phyloP scores from a whole-genome alignment of 2,888 invertebrate species.

The Lapara coniferarum region DNA sequence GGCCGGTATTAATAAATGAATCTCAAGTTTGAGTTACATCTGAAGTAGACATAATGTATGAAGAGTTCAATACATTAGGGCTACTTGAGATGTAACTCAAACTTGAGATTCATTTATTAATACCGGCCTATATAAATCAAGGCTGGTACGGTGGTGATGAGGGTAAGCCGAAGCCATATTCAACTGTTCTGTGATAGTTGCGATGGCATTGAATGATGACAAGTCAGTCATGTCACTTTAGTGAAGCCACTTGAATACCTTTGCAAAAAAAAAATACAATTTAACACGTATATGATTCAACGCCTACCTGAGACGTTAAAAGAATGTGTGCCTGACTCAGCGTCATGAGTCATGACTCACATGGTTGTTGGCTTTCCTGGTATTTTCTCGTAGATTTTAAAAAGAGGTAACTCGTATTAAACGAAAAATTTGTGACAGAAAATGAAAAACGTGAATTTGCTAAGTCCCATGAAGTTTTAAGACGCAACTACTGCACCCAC shows the following conservation, averaged over 20 bases:
- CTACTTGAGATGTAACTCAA: no score
- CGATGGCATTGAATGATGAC: not conserved
- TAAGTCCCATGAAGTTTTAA: not conserved
- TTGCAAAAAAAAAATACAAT: slow-evolving; percentile 14
- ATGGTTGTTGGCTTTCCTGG: slow-evolving; percentile 31
- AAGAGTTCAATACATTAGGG: no score
- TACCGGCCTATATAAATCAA: no score
- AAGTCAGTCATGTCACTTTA: not conserved
- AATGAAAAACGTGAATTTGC: not conserved
- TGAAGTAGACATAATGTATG: no score
- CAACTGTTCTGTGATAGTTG: no score
- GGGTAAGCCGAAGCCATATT: no score
- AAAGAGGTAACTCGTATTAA: not conserved
- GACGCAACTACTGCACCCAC: no score
- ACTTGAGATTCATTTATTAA: no score
- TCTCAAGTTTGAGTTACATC: no score
- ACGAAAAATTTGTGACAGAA: not conserved
- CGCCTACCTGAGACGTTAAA: slow-evolving; percentile 44
- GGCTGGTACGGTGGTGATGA: no score
- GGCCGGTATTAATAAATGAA: no score
- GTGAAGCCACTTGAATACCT: not conserved
- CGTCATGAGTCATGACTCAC: slow-evolving; percentile 30
- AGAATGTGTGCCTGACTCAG: slow-evolving; percentile 51
- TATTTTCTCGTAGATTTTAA: slow-evolving; percentile 6
- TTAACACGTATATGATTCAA: slow-evolving; percentile 37